A percentile compares a stretch with the other conserved stretches of the same genome.
phyloP scores from a whole-genome alignment of 2,113 vertebrate genomes.

The Heptranchias perlo region DNA sequence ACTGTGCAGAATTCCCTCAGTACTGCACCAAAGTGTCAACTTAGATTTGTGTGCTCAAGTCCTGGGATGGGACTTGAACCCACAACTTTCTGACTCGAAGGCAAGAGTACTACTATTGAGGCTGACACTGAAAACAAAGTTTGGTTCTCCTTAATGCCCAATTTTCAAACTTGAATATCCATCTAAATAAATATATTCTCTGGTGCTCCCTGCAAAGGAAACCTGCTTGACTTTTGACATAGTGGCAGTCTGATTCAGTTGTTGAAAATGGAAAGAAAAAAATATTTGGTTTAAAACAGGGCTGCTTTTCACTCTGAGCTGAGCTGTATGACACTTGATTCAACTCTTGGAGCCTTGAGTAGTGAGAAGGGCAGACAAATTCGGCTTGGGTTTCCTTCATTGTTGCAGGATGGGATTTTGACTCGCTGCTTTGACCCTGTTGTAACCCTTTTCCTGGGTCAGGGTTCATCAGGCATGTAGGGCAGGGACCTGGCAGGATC shows the following conservation, averaged over 20 bases:
- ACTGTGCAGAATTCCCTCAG: background rate
- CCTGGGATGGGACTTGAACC: background rate
- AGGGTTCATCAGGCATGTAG: background rate
- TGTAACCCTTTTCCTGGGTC: background rate
- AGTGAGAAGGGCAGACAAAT: background rate
- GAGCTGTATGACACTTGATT: background rate
- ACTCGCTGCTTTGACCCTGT: background rate
- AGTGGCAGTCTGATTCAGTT: background rate
- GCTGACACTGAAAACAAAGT: background rate
- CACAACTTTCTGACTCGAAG: background rate
- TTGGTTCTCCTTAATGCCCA: background rate
- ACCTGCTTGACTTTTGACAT: background rate
- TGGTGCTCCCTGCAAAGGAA: background rate
- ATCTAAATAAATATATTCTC: background rate
- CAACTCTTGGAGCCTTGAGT: background rate
- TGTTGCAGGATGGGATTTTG: background rate
- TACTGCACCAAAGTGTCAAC: background rate
- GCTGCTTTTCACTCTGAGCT: background rate
- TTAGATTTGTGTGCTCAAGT: background rate
- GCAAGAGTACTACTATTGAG: background rate
- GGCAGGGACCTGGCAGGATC: too few species aligned
- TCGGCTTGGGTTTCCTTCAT: background rate
- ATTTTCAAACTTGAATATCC: background rate
- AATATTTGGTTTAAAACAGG: too few species aligned
- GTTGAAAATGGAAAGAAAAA: background rate